phyloP scores from a whole-genome alignment of 2,888 invertebrate genomes.

The Lepetodrilus schrolli region DNA sequence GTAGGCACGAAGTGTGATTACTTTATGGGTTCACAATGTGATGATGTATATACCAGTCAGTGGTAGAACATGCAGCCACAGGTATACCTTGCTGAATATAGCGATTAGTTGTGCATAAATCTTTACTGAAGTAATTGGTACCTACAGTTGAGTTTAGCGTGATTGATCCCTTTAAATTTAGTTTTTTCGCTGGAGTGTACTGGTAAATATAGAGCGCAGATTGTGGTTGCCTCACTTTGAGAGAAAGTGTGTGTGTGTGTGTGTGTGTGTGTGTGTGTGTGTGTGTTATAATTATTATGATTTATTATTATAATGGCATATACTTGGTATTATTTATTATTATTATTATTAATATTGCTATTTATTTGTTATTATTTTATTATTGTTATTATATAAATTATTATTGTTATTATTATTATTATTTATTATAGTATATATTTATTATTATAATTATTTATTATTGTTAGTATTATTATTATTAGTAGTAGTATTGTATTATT shows the following conservation, averaged over 20 bases:
- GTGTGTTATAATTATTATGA: not conserved
- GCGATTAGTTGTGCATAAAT: not conserved
- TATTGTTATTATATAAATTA: no score
- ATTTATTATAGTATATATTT: no score
- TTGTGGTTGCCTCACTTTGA: not conserved
- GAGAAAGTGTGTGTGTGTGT: not conserved
- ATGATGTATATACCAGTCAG: not conserved
- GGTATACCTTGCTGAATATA: not conserved
- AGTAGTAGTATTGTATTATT: not conserved
- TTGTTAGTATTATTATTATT: not conserved
- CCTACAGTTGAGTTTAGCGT: no score
- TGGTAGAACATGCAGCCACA: not conserved
- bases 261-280: constrained; percentile 11
- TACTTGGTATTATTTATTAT: no score
- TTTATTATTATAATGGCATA: no score
- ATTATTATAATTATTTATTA: no score
- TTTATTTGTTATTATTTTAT: no score
- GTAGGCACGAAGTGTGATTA: not conserved
- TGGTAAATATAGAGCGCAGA: not conserved
- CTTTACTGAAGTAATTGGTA: no score
- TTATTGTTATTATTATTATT: not conserved
- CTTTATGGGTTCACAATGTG: not conserved
- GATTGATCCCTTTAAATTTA: no score
- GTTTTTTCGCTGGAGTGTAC: no score
- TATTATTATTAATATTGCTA: not conserved